These are phyloP conservation scores for Quadriops clusia DNA, from an alignment of 2,888 invertebrate genomes.

Conservation along the genomic window DNA sequence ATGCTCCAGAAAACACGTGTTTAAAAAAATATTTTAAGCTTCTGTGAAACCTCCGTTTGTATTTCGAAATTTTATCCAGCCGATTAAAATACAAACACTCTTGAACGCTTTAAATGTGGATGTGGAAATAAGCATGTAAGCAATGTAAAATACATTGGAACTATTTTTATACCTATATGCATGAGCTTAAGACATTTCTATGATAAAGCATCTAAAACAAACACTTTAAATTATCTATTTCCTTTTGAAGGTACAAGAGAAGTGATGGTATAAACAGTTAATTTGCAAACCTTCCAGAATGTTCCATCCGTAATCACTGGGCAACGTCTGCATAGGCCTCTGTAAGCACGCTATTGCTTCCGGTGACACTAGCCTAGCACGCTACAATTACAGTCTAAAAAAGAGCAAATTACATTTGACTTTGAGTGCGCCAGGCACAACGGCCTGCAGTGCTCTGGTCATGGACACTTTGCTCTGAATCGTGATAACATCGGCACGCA, in stretches of 20 bases:
- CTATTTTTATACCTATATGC: no score
- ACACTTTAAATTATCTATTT: background rate
- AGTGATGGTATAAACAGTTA: conserved; percentile 8
- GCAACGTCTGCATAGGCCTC: no score
- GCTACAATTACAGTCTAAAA: conserved; percentile 21
- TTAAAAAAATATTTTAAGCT: no score
- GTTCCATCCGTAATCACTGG: conserved; percentile 8
- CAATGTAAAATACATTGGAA: no score
- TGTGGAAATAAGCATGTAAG: no score
- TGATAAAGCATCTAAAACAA: background rate
- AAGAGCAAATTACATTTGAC: conserved; percentile 24
- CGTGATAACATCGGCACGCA: conserved; percentile 19
- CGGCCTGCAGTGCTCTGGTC: conserved; percentile 22
- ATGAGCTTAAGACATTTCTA: background rate
- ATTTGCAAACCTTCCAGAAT: background rate
- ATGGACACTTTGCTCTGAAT: conserved; percentile 22
- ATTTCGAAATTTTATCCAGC: no score
- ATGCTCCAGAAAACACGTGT: no score
- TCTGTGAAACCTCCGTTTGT: no score
- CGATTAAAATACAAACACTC: no score
- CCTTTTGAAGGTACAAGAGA: conserved; percentile 4
- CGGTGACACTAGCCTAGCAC: conserved; percentile 20
- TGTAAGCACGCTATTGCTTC: conserved; percentile 21
- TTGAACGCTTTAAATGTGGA: no score
- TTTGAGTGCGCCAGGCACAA: conserved; percentile 21